Evolutionary conservation across 2,888 invertebrate species (phyloP), one percentile per base, ranked within the genome.

Genomic region (Troides oblongomaculatus): DNA sequence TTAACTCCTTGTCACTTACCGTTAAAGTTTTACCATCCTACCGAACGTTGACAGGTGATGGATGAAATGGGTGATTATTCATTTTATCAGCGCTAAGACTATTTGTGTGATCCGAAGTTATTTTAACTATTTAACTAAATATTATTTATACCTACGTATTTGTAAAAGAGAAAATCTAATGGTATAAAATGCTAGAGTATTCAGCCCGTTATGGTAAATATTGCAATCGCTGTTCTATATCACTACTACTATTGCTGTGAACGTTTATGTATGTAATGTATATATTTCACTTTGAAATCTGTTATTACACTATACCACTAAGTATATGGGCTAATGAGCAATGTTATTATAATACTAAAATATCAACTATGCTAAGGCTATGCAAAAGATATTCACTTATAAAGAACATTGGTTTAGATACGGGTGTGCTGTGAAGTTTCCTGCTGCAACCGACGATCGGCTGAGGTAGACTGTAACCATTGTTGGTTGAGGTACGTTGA

Each of bases 161-260:
- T 46, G 23, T 63, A 53, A 23, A 66, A n/a, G 39, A 66, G 46
- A 39, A 66, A 65, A 56, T 59, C 58, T 61, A 69, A 65, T n/a
- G 17, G 66, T 70, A 70, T 66, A 70, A 70, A 70, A 70, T 64
- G 66, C 70, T 70, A 68, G 62, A 66, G 66, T 70, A 66, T 70
- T 70, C n/a, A 63, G 70, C 66, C 46, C 8, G 59, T 60, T 70
- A 66, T 53, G 12, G 59, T 63, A 39, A 43, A 50, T 64, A 63
- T 59, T 56, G 59, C 23, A 57, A 64, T 60, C 43, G 43, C 23
- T 67, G 12, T 60, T 46, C 62, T 66, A 68, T 58, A 57, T 59
- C 18, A 39, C 63, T 60, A 53, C 30, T 23, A 53, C 39, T 30
- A 14, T 14, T 30, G 12, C 50, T 39, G 18, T 50, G 36, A 62